Conservation (phyloP, 1,140 invertebrate genomes). For the Himalopsyche phryganea region DNA sequence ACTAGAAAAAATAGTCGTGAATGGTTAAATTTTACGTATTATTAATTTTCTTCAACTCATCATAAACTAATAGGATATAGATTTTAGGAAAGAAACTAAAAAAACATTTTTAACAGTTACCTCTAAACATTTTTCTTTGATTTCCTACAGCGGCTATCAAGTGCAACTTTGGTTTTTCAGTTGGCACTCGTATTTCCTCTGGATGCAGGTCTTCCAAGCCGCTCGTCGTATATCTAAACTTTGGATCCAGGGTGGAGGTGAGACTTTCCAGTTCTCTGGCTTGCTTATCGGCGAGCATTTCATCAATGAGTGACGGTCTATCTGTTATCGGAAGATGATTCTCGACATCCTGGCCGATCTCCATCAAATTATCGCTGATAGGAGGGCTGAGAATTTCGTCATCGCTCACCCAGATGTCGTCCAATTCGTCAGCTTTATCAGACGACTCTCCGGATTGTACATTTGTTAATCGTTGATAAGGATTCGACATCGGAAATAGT, state of each 20-base stretch:
- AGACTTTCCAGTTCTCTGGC: conserved; percentile 15
- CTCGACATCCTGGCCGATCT: conserved; percentile 10
- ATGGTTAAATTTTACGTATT: too few species aligned
- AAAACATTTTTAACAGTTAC: conserved; percentile 36
- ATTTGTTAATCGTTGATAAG: conserved; percentile 29
- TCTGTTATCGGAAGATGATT: conserved; percentile 16
- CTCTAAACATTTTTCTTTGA: conserved; percentile 49
- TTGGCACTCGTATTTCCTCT: conserved; percentile 49
- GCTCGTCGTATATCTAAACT: conserved; percentile 27
- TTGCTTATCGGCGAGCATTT: conserved; percentile 26
- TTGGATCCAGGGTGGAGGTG: conserved; percentile 22
- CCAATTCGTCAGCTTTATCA: conserved; percentile 18
- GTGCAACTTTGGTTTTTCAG: conserved; percentile 48
- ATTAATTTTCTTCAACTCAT: too few species aligned
- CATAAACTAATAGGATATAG: too few species aligned
- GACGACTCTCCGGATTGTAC: conserved; percentile 20
- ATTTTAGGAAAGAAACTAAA: conserved; percentile 4
- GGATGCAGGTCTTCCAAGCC: conserved; percentile 38
- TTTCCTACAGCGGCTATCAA: conserved; percentile 49
- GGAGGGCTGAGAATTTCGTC: conserved; percentile 13
- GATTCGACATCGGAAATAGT: conserved; percentile 29
- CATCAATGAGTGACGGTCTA: conserved; percentile 13
- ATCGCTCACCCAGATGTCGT: conserved; percentile 25
- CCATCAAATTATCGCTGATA: conserved; percentile 13
- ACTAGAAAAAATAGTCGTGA: too few species aligned